These are phyloP conservation scores for Tetranychus truncatus DNA, from an alignment of 2,888 invertebrate genomes.

Conservation along the genomic window DNA sequence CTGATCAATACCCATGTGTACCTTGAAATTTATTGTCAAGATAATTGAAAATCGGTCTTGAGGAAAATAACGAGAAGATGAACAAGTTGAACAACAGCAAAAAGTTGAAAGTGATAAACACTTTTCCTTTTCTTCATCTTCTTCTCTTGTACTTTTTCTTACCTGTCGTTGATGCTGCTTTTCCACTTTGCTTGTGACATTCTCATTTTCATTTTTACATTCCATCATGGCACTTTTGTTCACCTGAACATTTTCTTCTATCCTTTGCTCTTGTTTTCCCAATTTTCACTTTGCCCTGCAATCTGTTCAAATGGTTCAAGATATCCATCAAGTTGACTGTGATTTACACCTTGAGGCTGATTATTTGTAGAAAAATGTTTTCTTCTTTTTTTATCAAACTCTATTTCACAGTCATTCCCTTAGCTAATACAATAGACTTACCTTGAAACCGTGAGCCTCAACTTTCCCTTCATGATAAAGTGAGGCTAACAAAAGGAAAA, in stretches of 20 bases:
- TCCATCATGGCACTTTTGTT: not conserved
- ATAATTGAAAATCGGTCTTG: conserved; percentile 1
- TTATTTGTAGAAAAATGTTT: not conserved
- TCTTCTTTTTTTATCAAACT: no score
- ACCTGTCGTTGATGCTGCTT: not conserved
- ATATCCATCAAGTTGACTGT: not conserved
- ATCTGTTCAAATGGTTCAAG: not conserved
- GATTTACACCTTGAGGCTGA: not conserved
- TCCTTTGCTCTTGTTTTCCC: not conserved
- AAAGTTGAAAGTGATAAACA: not conserved
- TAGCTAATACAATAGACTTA: no score
- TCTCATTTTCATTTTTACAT: not conserved
- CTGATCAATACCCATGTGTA: not conserved
- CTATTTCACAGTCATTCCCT: no score
- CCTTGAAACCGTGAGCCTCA: no score
- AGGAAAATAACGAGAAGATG: not conserved
- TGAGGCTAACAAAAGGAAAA: no score
- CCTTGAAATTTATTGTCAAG: not conserved
- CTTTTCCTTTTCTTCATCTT: not conserved
- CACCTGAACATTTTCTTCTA: not conserved
- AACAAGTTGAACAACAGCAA: not conserved
- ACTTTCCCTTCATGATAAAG: no score
- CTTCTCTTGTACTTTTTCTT: not conserved
- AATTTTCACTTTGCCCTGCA: not conserved
- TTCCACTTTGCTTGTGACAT: not conserved